Evolutionary conservation across 2,797 vertebrate genomes (phyloP).

Genomic region (Alcedo atthis): DNA sequence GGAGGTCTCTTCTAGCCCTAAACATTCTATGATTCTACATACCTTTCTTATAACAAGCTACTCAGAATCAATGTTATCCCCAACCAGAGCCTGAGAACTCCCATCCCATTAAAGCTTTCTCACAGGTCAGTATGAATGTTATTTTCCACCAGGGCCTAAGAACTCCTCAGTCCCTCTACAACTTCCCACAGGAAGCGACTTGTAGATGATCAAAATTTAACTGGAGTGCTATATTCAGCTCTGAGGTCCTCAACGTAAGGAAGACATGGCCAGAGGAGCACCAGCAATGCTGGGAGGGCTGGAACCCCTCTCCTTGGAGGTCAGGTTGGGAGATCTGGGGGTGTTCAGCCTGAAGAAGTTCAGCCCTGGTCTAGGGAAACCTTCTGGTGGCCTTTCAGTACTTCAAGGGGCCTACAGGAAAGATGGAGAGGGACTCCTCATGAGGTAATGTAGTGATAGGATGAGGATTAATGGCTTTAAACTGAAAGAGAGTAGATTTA

Average conservation of each 20-base stretch:
- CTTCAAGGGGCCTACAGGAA: not conserved
- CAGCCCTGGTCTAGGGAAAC: not conserved
- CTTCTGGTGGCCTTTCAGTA: not conserved
- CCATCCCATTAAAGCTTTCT: too few species aligned
- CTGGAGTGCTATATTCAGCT: not conserved
- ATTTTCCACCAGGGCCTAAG: too few species aligned
- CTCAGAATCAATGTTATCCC: too few species aligned
- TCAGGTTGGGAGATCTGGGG: not conserved
- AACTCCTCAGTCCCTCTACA: too few species aligned
- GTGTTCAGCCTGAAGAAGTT: not conserved
- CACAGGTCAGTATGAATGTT: too few species aligned
- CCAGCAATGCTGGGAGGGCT: not conserved
- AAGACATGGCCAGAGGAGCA: not conserved
- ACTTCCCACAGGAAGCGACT: not conserved
- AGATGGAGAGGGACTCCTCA: not conserved
- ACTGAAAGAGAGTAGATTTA: not conserved
- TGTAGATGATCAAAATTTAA: accelerated
- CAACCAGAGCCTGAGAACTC: too few species aligned
- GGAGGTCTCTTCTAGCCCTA: too few species aligned
- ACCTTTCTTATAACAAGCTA: too few species aligned
- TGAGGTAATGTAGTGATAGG: too few species aligned
- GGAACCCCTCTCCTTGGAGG: not conserved
- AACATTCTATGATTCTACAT: too few species aligned
- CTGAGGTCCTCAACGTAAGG: not conserved
- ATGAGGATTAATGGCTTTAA: not conserved